Evolutionary conservation across 2,888 invertebrate genomes (phyloP).

Genomic region (Leuctra nigra): DNA sequence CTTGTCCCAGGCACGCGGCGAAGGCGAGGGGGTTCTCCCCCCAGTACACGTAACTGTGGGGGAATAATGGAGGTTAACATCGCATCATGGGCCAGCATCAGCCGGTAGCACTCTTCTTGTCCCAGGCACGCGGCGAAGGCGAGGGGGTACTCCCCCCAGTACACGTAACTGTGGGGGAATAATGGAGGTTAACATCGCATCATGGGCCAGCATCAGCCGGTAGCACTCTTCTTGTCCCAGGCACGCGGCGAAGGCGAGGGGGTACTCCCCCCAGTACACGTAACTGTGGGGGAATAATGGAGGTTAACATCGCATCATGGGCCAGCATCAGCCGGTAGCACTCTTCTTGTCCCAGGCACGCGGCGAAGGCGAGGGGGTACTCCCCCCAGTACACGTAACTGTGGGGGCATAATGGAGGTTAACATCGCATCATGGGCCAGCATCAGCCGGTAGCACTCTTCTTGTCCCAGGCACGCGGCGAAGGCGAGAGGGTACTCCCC

Average conservation of each 20-base stretch:
- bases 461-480: slow-evolving; percentile 93
- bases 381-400: slow-evolving; percentile 99
- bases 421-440: slow-evolving; percentile 89
- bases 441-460: slow-evolving; percentile 93
- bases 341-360: slow-evolving; percentile 94
- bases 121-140: slow-evolving; percentile 95
- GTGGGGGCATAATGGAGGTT: too few relatives aligned
- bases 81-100: slow-evolving; percentile 90
- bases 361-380: slow-evolving; percentile 93
- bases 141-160: slow-evolving; percentile 97
- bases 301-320: slow-evolving; percentile 87
- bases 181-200: too few relatives aligned
- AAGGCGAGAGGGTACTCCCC: slow-evolving; percentile 98
- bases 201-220: slow-evolving; percentile 84
- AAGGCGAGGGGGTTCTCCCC: slow-evolving; percentile 96
- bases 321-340: slow-evolving; percentile 91
- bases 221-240: slow-evolving; percentile 96
- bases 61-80: too few relatives aligned
- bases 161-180: slow-evolving; percentile 93
- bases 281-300: too few relatives aligned
- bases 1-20: slow-evolving; percentile 93
- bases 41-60: slow-evolving; percentile 97
- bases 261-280: slow-evolving; percentile 99
- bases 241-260: slow-evolving; percentile 92
- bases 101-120: slow-evolving; percentile 93